Conservation (phyloP, 2,797 vertebrate genomes). For the Enteromius paludinosus region DNA sequence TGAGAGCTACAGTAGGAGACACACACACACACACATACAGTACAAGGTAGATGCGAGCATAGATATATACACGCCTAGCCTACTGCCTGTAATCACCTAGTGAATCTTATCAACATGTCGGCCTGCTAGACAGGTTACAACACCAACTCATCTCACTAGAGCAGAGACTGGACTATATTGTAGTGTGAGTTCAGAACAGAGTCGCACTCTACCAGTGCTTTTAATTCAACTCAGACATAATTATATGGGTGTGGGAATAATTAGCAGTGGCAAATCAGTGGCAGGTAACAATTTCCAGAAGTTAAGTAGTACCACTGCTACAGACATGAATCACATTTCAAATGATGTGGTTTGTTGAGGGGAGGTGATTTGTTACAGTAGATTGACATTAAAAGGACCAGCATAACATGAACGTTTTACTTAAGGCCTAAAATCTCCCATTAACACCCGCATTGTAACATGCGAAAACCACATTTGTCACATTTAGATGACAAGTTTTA, state of each 20-base stretch:
- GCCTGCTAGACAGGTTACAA: constrained; percentile 69
- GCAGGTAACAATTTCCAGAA: not conserved
- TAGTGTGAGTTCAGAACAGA: not conserved
- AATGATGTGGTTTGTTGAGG: not conserved
- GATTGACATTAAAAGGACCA: not conserved
- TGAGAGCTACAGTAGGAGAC: not conserved
- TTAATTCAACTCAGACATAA: not conserved
- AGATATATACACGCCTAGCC: constrained; percentile 9
- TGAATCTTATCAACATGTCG: constrained; percentile 72
- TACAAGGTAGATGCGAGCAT: not conserved
- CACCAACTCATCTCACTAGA: constrained; percentile 63
- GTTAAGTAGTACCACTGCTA: not conserved
- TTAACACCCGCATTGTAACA: not conserved
- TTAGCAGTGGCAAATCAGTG: not conserved
- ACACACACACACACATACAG: not conserved
- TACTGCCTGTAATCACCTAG: constrained; percentile 67
- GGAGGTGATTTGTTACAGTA: not conserved
- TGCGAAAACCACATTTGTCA: not conserved
- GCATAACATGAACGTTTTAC: not conserved
- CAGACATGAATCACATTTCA: not conserved
- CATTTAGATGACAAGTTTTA: not conserved
- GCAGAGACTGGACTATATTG: not conserved
- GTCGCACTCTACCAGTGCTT: not conserved
- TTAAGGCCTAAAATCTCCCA: not conserved
- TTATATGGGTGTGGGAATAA: constrained; percentile 1